phyloP scores from a whole-genome alignment of 2,888 invertebrate species.

The Limnephilus auricula region DNA sequence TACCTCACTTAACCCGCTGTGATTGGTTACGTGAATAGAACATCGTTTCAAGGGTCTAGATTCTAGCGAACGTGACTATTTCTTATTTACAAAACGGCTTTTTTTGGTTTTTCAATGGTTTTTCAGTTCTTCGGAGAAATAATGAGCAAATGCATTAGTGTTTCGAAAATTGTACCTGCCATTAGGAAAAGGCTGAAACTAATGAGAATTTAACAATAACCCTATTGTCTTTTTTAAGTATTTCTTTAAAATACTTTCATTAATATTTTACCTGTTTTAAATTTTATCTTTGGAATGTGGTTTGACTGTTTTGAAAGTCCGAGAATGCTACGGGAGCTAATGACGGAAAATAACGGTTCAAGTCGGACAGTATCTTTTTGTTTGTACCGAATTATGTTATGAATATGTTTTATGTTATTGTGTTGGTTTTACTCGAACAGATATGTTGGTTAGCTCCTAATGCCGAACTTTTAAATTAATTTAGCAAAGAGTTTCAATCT shows the following conservation, averaged over 20 bases:
- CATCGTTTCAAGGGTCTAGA: neutral
- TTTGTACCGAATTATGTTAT: conserved; percentile 16
- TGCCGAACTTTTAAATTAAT: neutral
- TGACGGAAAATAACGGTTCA: conserved; percentile 40
- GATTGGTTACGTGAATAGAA: neutral
- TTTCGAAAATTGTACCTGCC: neutral
- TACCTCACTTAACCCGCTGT: neutral
- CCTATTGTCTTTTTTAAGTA: conserved; percentile 28
- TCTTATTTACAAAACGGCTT: neutral
- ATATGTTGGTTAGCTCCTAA: conserved; percentile 17
- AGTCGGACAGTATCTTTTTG: neutral
- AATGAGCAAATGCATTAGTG: conserved; percentile 9
- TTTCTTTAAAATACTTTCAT: neutral
- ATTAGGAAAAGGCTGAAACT: neutral
- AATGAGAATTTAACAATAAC: neutral
- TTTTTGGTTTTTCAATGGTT: neutral
- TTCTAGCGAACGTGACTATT: neutral
- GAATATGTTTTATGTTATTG: too few species aligned
- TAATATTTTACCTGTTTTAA: conserved; percentile 39
- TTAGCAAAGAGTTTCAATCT: neutral
- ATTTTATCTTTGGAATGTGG: conserved; percentile 46
- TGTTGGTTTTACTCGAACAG: neutral
- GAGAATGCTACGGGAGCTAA: conserved; percentile 17
- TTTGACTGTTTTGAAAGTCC: conserved; percentile 47
- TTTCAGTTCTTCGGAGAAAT: neutral